Evolutionary conservation across 2,888 invertebrate genomes (phyloP), one percentile per base, ranked within the genome.

Genomic region (Lissocephala sabroskyi): DNA sequence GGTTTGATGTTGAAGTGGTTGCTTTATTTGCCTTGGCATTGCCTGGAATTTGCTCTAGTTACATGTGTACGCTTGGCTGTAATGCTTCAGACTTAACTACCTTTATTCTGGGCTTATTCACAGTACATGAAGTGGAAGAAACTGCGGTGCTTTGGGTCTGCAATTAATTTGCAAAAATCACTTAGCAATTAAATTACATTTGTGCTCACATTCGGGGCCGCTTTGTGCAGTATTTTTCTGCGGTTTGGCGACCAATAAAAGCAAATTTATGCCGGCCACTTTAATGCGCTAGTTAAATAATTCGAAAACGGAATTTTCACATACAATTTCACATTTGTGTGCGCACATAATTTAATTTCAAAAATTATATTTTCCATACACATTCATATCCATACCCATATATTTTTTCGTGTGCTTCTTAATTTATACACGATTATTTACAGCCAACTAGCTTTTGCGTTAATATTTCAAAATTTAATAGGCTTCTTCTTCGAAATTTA

Each of bases 381-480:
- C n/a, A n/a, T n/a, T n/a, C n/a, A n/a, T n/a, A n/a, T n/a, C n/a
- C n/a, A n/a, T 13, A 16, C 16, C 16, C 16, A 35, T 36, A 10
- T 17, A 11, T 16, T 1, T 33, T 35, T 35, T 13, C 9, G 13
- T 62, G n/a, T n/a, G n/a, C n/a, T n/a, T n/a, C n/a, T 40, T 17
- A 18, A 37, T 37, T 65, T 62, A 62, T 61, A 57, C 58, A 65
- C 67, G 65, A 71, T 71, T 71, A 73, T 75, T 75, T 73, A 65
- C 73, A 75, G 62, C 73, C 73, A 67, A 73, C 66, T 71, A 65
- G 61, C 65, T 65, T 53, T 61, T 44, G 53, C 54, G 32, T 45
- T n/a, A n/a, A n/a, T n/a, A n/a, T n/a, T n/a, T n/a, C n/a, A n/a
- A n/a, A n/a, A n/a, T n/a, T n/a, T n/a, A n/a, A n/a, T n/a, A n/a